A percentile compares a stretch with the other conserved stretches of the same genome.
These are phyloP conservation scores for Valencia hispanica DNA, from an alignment of 2,797 vertebrate species.

Conservation along the genomic window DNA sequence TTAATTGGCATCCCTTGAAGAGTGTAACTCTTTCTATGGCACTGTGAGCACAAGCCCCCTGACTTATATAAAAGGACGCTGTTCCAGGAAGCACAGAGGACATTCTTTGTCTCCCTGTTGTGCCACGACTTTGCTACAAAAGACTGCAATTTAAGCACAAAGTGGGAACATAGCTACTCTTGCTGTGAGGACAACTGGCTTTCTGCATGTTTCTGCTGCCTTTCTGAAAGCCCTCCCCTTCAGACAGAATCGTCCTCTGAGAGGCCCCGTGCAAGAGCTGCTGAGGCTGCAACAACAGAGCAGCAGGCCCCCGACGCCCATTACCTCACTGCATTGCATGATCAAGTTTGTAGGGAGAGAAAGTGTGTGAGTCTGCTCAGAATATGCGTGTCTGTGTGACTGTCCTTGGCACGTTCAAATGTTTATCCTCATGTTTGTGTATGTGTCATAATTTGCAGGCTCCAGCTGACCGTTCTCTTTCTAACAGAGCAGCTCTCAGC, in stretches of 20 bases:
- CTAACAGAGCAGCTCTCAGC: constrained; percentile 44
- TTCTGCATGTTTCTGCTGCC: constrained; percentile 27
- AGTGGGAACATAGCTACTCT: constrained; percentile 43
- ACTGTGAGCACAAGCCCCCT: neutral
- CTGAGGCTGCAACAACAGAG: constrained; percentile 64
- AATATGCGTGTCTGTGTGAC: neutral
- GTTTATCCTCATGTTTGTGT: constrained; percentile 10
- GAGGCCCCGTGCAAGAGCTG: constrained; percentile 38
- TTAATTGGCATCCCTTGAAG: constrained; percentile 24
- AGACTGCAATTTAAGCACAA: constrained; percentile 48
- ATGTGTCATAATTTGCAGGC: constrained; percentile 13
- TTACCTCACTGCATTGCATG: constrained; percentile 50
- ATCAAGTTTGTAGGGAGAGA: constrained; percentile 17
- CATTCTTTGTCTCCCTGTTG: constrained; percentile 27
- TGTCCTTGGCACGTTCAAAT: constrained; percentile 11
- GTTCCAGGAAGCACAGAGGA: constrained; percentile 24
- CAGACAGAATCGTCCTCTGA: constrained; percentile 34
- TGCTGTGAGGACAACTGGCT: constrained; percentile 40
- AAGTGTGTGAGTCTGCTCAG: neutral
- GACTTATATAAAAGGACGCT: constrained; percentile 20
- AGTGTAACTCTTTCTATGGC: constrained; percentile 9
- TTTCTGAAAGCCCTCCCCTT: constrained; percentile 28
- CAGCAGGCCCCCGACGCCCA: constrained; percentile 40
- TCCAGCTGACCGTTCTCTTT: constrained; percentile 27
- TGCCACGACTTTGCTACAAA: constrained; percentile 44